Percentiles rank a stretch among this genome's conserved stretches.
Evolutionary conservation across 2,113 vertebrate genomes (phyloP).

Genomic region (Arvicanthis niloticus): DNA sequence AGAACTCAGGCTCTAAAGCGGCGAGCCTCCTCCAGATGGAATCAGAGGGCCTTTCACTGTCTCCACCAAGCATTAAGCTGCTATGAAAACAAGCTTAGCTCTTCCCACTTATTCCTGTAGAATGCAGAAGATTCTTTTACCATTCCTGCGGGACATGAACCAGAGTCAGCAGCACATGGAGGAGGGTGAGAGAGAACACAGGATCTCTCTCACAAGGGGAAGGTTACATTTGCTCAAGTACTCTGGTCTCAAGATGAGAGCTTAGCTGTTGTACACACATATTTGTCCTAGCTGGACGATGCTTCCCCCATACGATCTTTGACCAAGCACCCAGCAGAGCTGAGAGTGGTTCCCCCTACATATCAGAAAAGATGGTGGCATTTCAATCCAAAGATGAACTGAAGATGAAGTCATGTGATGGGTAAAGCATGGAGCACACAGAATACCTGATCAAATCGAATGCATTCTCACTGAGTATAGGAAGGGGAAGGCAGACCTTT

Average conservation of each 20-base stretch:
- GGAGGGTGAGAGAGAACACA: background rate
- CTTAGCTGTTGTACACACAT: background rate
- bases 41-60: background rate
- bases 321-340: background rate
- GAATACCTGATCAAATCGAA: background rate
- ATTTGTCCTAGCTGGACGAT: background rate
- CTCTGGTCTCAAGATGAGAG: background rate
- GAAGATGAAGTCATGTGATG: constrained; percentile 16
- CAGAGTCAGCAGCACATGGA: background rate
- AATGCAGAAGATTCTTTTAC: background rate
- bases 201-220: background rate
- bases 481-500: background rate
- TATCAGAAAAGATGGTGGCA: background rate
- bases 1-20: background rate
- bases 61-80: background rate
- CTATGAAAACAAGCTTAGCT: background rate
- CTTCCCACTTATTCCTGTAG: background rate
- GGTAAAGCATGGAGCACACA: background rate
- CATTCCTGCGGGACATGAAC: background rate
- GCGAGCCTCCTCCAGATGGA: background rate
- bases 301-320: background rate
- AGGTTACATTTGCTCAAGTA: background rate
- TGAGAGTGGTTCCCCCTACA: background rate
- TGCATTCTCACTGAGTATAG: background rate
- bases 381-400: background rate